phyloP scores from a whole-genome alignment of 2,888 invertebrate species.

The Caenorhabditis sp. region DNA sequence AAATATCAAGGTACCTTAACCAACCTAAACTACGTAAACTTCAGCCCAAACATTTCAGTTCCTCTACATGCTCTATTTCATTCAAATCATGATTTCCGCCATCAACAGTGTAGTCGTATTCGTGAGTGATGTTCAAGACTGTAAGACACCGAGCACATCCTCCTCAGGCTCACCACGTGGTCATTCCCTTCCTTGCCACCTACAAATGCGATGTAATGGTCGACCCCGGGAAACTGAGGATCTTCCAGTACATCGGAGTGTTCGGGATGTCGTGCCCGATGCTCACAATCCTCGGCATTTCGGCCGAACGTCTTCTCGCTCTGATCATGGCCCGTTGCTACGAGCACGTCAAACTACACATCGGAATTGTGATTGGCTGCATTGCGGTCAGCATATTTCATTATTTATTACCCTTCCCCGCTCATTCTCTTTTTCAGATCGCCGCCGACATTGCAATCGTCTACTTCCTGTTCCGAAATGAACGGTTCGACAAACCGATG shows the following conservation, averaged over 20 bases:
- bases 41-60: no score
- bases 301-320: slow-evolving; percentile 17
- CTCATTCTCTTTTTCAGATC: neutral
- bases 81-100: slow-evolving; percentile 14
- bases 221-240: neutral
- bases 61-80: slow-evolving; percentile 17
- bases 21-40: no score
- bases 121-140: slow-evolving; percentile 6
- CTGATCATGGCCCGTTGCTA: slow-evolving; percentile 8
- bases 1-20: slow-evolving; percentile 3
- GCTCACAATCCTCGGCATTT: slow-evolving; percentile 6
- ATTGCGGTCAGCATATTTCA: neutral
- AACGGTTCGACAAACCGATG: slow-evolving; percentile 24
- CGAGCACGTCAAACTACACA: neutral
- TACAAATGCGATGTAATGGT: slow-evolving; percentile 19
- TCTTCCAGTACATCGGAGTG: slow-evolving; percentile 8
- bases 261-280: slow-evolving; percentile 12
- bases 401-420: no score
- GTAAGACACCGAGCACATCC: no score
- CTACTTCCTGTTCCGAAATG: neutral
- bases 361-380: slow-evolving; percentile 19
- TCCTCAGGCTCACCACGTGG: slow-evolving; percentile 13
- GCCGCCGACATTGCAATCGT: neutral
- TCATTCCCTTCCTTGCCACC: neutral
- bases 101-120: slow-evolving; percentile 7